Evolutionary conservation across 2,888 invertebrate species (phyloP), one percentile per base, ranked within the genome.

Genomic region (Thecophora atra): DNA sequence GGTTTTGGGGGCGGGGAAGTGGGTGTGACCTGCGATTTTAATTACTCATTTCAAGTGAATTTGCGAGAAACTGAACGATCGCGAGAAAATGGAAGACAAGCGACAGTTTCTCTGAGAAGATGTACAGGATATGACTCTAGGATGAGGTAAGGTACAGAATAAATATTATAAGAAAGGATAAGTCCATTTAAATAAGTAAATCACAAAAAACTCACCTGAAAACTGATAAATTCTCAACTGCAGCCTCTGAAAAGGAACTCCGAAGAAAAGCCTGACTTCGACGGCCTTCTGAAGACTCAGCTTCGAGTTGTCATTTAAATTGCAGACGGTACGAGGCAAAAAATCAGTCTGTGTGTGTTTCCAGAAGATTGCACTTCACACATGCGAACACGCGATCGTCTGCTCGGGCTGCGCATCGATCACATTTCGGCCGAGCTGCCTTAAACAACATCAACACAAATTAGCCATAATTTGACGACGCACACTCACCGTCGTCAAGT

Each of bases 381-480:
- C 69, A 69, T 60, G 60, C 60, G 28, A 54, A 42, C 69, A 47
- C 30, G 26, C 58, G 28, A 26, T 24, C 58, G 24, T 58, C 6
- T 15, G 3, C 24, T 21, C 28, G 51, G 28, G 7, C 28, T 19
- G 26, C 26, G 19, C 44, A 69, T 69, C 60, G 69, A 69, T 60
- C 60, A 58, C 47, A 47, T 30, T 58, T 51, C 30, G 8, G 42
- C n/a, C 13, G 44, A 28, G 69, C 51, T 69, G 69, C 60, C 47
- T 47, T 69, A 62, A 58, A 47, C 51, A 60, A 62, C 47, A 60
- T 60, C 60, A 60, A 51, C 69, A 51, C 69, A 69, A 60, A 69
- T 69, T 69, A 56, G 69, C 60, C 69, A 60, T 62, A 69, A 69
- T 69, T 69, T n/a, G n/a, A n/a, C 69, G 69, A 44, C 69, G 60